Conservation (phyloP, 1,140 invertebrate species). For the Berghia stephanieae region DNA sequence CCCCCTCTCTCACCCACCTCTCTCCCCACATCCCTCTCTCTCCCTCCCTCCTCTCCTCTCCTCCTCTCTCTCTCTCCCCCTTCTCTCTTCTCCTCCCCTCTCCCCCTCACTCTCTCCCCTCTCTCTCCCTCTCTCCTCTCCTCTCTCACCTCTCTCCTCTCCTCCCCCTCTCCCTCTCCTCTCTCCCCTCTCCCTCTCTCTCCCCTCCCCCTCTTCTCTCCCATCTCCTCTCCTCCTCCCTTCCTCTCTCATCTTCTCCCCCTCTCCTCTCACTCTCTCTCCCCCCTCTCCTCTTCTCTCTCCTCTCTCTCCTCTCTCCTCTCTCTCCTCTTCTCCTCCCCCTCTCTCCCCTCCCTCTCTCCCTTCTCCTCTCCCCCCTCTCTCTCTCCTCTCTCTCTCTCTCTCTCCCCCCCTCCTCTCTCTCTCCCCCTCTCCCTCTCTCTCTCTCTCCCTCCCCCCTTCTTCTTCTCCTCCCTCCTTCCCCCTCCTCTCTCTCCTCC, state of each 20-base stretch:
- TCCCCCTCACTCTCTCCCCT: background rate
- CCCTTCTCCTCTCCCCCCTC: background rate
- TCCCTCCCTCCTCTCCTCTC: too few relatives aligned
- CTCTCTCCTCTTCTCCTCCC: background rate
- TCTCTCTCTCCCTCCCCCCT: background rate
- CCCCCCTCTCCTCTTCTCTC: background rate
- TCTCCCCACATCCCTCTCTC: too few relatives aligned
- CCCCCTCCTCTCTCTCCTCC: background rate
- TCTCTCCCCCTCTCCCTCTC: background rate
- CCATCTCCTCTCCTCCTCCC: slow-evolving; percentile 1
- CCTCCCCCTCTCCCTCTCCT: slow-evolving; percentile 16
- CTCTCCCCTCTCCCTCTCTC: slow-evolving; percentile 13
- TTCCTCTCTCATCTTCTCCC: background rate
- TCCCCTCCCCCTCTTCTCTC: slow-evolving; percentile 12
- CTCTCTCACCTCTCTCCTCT: too few relatives aligned
- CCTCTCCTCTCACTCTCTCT: slow-evolving; percentile 5
- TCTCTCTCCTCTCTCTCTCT: slow-evolving; percentile 12
- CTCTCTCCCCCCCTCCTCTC: slow-evolving; percentile 1
- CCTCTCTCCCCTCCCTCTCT: background rate
- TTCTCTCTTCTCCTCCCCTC: too few relatives aligned
- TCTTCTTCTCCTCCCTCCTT: too few relatives aligned
- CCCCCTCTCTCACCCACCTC: too few relatives aligned
- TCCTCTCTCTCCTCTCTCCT: background rate
- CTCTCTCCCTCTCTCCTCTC: slow-evolving; percentile 16
- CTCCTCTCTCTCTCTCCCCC: too few relatives aligned